Base-by-base conservation (phyloP, 2,113 vertebrate species). In the Triplophysa rosa region DNA sequence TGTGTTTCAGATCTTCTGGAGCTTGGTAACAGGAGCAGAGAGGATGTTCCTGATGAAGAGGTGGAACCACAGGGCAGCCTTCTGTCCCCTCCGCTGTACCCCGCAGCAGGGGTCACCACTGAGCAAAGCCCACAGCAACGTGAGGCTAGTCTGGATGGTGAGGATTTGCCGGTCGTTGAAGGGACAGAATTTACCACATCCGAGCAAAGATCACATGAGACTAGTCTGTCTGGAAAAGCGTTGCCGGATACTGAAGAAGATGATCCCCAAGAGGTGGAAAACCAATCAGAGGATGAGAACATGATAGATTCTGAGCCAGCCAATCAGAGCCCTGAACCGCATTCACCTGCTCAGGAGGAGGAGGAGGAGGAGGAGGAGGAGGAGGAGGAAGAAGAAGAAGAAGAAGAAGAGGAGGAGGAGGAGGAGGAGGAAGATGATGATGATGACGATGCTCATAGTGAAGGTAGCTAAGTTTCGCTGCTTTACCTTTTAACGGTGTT, bases 381-480 rank as follows among this genome's bases (percentile, higher is more conserved):
- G 0, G 3, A 82, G 1, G 84, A 86, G 2, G 78, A 62, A 1
- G 78, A 82, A n/a, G n/a, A n/a, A n/a, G n/a, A n/a, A n/a, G n/a
- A n/a, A n/a, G n/a, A 73, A 4, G 59, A 80, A 2, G 78, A 72
- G 24, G 67, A 64, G 0, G 62, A 78, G 0, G 67, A 61, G 0
- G 67, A 19, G 0, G 3, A 82, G 1, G 84, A 86, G 2, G 78
- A 62, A 1, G 78, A 82, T 0, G 78, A 40, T 0, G 84, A 86
- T 4, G 78, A 62, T 2, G 78, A 82, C 0, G 78, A 40, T 0
- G 82, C 84, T 29, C 80, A 81, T 7, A 84, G 37, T 78, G 86
- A 89, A 63, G 89, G 91, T 74, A 29, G 33, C 29, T 90, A 45
- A 16, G 54, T 40, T 8, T 67, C 19, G 7, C 56, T 13, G 49